Percentiles rank a stretch among this genome's conserved stretches.
These are phyloP conservation scores for Misgurnus anguillicaudatus DNA, from an alignment of 2,113 vertebrate species.

Conservation along the genomic window DNA sequence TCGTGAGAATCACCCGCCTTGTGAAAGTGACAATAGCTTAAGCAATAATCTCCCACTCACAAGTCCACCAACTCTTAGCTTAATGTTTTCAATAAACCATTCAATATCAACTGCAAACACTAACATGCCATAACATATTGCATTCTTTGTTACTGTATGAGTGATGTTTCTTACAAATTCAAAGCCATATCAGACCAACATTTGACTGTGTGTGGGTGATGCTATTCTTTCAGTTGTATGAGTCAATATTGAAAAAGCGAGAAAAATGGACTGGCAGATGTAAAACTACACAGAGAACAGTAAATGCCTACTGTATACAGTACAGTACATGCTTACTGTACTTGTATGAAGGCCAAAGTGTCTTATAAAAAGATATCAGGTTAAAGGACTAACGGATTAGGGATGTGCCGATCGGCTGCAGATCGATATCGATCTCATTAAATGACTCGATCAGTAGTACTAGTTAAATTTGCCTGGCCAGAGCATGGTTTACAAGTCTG, in stretches of 20 bases:
- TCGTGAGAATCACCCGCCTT: too few relatives aligned
- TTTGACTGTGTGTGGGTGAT: background rate
- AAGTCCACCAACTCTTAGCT: background rate
- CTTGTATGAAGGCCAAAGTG: background rate
- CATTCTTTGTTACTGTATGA: too few relatives aligned
- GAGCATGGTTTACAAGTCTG: too few relatives aligned
- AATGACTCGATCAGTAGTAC: too few relatives aligned
- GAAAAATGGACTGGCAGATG: background rate
- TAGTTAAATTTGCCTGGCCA: too few relatives aligned
- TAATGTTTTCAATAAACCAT: background rate
- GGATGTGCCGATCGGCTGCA: too few relatives aligned
- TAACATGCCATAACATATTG: background rate
- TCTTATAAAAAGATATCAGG: background rate
- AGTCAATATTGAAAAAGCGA: background rate
- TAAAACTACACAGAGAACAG: background rate
- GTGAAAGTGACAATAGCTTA: too few relatives aligned
- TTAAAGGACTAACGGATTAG: too few relatives aligned
- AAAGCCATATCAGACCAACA: too few relatives aligned
- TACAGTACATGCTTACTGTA: background rate
- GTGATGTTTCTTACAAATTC: background rate
- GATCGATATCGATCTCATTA: too few relatives aligned
- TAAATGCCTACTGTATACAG: background rate
- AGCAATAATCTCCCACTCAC: background rate
- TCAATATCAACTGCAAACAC: background rate
- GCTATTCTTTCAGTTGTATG: background rate